A percentile compares a stretch with the other conserved stretches of the same genome.
Evolutionary conservation across 2,888 invertebrate genomes (phyloP).

Genomic region (Drosophila melanocephala): DNA sequence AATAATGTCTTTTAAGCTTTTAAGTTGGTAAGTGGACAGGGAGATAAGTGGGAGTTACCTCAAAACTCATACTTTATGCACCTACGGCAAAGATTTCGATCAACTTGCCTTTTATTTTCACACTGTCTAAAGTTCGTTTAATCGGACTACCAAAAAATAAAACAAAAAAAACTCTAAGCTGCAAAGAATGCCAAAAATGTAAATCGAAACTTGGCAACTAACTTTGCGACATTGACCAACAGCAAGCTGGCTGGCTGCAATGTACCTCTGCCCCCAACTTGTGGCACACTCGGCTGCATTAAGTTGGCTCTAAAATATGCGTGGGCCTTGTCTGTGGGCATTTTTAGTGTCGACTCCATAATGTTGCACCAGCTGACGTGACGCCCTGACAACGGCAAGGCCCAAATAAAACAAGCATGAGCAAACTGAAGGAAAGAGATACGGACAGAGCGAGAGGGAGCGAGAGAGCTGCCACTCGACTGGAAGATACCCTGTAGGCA

Average conservation of each 20-base stretch:
- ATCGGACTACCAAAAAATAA: slow-evolving; percentile 25
- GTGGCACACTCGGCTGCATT: slow-evolving; percentile 14
- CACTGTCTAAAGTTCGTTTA: slow-evolving; percentile 47
- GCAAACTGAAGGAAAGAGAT: background rate
- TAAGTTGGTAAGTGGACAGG: background rate
- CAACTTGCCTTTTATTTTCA: slow-evolving; percentile 52
- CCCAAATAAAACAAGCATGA: slow-evolving; percentile 25
- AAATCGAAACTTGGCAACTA: slow-evolving; percentile 59
- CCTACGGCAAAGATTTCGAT: slow-evolving; percentile 59
- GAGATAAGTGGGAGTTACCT: background rate
- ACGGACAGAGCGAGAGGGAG: background rate
- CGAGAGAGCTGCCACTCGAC: background rate
- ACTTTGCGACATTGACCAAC: slow-evolving; percentile 66
- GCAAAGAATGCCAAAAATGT: slow-evolving; percentile 27
- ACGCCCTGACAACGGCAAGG: slow-evolving; percentile 19
- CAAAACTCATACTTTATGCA: slow-evolving; percentile 19
- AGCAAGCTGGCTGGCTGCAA: background rate
- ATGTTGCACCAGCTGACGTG: slow-evolving; percentile 74
- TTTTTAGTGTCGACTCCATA: slow-evolving; percentile 47
- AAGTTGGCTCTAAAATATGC: slow-evolving; percentile 44
- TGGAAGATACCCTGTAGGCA: background rate
- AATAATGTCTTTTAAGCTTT: slow-evolving; percentile 28
- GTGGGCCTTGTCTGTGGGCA: slow-evolving; percentile 15
- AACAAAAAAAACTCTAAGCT: background rate
- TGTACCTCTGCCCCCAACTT: background rate